Percentiles rank a stretch among this genome's conserved stretches.
Evolutionary conservation across 2,888 invertebrate genomes (phyloP).

Genomic region (Lepetodrilus schrolli): DNA sequence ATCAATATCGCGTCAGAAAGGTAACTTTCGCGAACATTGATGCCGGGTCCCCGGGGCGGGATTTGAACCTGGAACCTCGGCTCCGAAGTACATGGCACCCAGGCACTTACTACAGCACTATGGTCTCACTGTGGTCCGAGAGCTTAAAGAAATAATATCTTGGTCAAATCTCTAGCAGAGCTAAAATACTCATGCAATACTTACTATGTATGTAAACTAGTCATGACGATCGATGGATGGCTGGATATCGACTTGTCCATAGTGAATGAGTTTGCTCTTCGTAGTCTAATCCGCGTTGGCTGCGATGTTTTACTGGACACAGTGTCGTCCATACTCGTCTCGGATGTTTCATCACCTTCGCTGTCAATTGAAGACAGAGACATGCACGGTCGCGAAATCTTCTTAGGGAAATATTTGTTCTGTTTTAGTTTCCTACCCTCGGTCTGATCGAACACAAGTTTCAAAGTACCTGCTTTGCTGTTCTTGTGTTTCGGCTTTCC

Average conservation of each 20-base stretch:
- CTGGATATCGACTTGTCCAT: conserved; percentile 7
- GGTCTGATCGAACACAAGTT: conserved; percentile 4
- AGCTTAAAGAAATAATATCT: background rate
- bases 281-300: background rate
- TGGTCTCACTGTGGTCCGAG: background rate
- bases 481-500: conserved; percentile 28
- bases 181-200: conserved; percentile 34
- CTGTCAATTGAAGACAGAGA: background rate
- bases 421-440: background rate
- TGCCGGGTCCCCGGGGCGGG: too few relatives aligned
- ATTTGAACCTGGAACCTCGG: too few relatives aligned
- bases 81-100: too few relatives aligned
- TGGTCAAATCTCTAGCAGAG: background rate
- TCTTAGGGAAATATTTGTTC: background rate
- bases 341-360: conserved; percentile 2
- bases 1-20: too few relatives aligned
- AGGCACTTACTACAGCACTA: background rate
- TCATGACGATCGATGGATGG: conserved; percentile 59
- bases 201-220: conserved; percentile 64
- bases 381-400: background rate
- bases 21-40: too few relatives aligned
- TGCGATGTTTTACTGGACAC: background rate
- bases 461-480: background rate
- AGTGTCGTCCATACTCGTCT: background rate
- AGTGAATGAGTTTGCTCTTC: conserved; percentile 25